Evolutionary conservation across 1,140 invertebrate genomes (phyloP), one percentile per base, ranked within the genome.

Genomic region (Acromyrmex charruanus): DNA sequence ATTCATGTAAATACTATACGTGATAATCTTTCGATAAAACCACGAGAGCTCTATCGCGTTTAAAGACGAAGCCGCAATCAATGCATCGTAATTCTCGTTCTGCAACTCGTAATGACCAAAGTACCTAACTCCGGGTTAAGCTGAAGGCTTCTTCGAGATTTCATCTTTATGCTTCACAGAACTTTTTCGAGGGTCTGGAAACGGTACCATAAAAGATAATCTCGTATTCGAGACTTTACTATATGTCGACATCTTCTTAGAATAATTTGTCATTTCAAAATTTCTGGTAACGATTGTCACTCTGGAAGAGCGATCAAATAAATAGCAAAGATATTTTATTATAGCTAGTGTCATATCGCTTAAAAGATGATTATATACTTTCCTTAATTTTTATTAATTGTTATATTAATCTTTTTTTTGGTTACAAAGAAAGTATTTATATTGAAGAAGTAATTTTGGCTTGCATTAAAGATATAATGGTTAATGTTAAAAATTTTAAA

Each of bases 171-270:
- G 81, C 66, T 63, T 82, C 65, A 35, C 77, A 59, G 87, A 77
- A 86, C 74, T 89, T 87, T 90, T 89, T 88, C 85, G 59, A 71
- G 80, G 80, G 87, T 84, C 88, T 85, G 88, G 85, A 89, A 89
- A 89, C 77, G 71, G 81, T 69, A 88, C 85, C 90, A 89, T 91
- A 93, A 93, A 93, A 86, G 90, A 88, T 82, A 88, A 85, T 75
- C 77, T 81, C 85, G 77, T 86, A 84, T 90, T 91, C 80, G 89
- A 89, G 92, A 91, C 88, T 92, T 77, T 86, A 88, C 89, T 88
- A 89, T 90, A 85, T 69, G 61, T 86, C 68, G 84, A 88, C 91
- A 90, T 91, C 88, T 92, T 92, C 92, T 88, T 92, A 91, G 92
- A 92, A 92, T 87, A 88, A 88, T 66, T 63, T 35, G 80, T 84